phyloP scores from a whole-genome alignment of 2,888 invertebrate genomes.

The Pollenia amentaria region DNA sequence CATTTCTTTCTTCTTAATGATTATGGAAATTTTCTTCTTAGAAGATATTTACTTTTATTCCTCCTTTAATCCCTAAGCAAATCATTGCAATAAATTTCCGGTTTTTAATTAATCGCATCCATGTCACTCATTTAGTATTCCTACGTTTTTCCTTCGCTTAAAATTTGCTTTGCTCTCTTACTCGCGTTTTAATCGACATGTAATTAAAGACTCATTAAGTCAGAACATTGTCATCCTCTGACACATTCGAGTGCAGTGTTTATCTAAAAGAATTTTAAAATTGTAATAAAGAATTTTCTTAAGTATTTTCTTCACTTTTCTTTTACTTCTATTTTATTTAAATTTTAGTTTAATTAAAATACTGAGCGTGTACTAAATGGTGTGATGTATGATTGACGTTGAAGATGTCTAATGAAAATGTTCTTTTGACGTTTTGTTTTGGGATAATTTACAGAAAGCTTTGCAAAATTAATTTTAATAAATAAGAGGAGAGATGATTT shows the following conservation, averaged over 20 bases:
- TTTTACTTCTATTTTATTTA: not conserved
- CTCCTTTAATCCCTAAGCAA: constrained; percentile 14
- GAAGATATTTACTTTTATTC: not conserved
- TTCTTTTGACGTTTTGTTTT: constrained; percentile 43
- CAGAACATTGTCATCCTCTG: constrained; percentile 73
- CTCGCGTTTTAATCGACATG: constrained; percentile 76
- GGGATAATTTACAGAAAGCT: constrained; percentile 7
- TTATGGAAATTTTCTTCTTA: constrained; percentile 30
- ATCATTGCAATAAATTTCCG: constrained; percentile 59
- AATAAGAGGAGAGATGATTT: not conserved
- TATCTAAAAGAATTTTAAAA: constrained; percentile 56
- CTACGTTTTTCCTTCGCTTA: not conserved
- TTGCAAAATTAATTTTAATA: not conserved
- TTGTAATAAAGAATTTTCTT: constrained; percentile 63
- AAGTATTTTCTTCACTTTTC: constrained; percentile 59
- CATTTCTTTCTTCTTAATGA: constrained; percentile 19
- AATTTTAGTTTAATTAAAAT: constrained; percentile 46
- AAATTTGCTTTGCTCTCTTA: constrained; percentile 12
- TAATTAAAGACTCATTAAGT: constrained; percentile 79
- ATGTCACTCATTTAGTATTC: constrained; percentile 67
- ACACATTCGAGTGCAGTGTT: constrained; percentile 71
- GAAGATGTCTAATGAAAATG: constrained; percentile 35
- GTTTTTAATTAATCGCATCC: constrained; percentile 73
- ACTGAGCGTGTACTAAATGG: constrained; percentile 14
- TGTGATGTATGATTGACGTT: constrained; percentile 55